A percentile compares a stretch with the other conserved stretches of the same genome.
phyloP scores from a whole-genome alignment of 2,113 vertebrate genomes.

The Caracal caracal region DNA sequence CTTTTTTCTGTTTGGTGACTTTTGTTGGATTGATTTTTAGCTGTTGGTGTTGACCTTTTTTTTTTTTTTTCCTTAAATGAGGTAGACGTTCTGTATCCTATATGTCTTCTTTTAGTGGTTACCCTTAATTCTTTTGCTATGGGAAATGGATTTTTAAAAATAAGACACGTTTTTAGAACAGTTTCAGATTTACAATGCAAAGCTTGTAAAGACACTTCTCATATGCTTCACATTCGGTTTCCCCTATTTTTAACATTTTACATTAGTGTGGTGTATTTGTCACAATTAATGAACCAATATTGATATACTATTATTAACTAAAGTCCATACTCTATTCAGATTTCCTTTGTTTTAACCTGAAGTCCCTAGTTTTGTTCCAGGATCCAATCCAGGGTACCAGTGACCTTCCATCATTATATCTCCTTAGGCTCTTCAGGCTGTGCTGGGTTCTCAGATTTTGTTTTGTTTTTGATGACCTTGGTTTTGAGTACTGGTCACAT shows the following conservation, averaged over 20 bases:
- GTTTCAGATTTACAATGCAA: background rate
- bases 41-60: background rate
- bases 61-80: background rate
- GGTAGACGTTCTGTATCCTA: background rate
- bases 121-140: conserved; percentile 21
- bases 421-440: background rate
- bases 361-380: background rate
- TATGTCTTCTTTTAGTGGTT: background rate
- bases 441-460: background rate
- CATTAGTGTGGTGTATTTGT: background rate
- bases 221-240: background rate
- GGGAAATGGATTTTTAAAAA: conserved; percentile 26
- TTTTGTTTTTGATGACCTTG: background rate
- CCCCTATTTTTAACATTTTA: background rate
- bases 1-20: background rate
- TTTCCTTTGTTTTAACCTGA: background rate
- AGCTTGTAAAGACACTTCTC: background rate
- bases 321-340: background rate
- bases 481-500: background rate
- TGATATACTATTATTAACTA: background rate
- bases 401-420: background rate
- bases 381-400: background rate
- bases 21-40: conserved; percentile 10
- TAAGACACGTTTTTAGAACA: conserved; percentile 15
- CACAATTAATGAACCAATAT: background rate